A percentile compares a stretch with the other conserved stretches of the same genome.
Conservation (phyloP, 2,797 vertebrate genomes). For the Lindbergichthys nudifrons region DNA sequence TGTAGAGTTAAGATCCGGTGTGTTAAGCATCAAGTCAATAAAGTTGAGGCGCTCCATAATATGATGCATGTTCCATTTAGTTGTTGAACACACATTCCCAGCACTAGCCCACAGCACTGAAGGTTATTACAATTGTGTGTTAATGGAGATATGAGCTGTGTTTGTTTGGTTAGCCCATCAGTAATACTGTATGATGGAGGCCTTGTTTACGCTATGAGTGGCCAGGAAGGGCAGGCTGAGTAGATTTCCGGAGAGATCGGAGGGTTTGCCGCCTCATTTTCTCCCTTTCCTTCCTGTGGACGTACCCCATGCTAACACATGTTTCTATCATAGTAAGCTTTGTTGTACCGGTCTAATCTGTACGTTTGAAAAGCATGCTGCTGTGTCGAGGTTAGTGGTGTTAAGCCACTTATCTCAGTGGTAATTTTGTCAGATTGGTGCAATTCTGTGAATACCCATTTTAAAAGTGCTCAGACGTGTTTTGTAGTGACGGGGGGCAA, state of each 20-base stretch:
- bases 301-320: conserved; percentile 18
- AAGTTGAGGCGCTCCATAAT: neutral
- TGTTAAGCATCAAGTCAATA: conserved; percentile 1
- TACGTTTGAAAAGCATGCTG: conserved; percentile 18
- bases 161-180: conserved; percentile 76
- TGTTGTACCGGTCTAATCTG: neutral
- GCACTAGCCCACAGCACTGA: conserved; percentile 6
- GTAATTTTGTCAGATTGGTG: conserved; percentile 40
- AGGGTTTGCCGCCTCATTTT: conserved; percentile 65
- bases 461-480: neutral
- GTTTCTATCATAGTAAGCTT: conserved; percentile 7
- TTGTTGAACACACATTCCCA: conserved; percentile 22
- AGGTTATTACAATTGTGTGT: conserved; percentile 54
- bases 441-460: conserved; percentile 2
- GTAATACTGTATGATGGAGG: conserved; percentile 54
- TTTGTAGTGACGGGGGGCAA: neutral
- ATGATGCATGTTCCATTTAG: conserved; percentile 6
- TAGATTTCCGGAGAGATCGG: conserved; percentile 80
- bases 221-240: conserved; percentile 80
- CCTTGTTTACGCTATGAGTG: conserved; percentile 73
- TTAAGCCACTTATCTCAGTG: conserved; percentile 13
- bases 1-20: conserved; percentile 8
- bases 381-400: conserved; percentile 9
- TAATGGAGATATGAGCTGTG: conserved; percentile 65
- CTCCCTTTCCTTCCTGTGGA: conserved; percentile 80